Percentiles rank a stretch among this genome's conserved stretches.
Evolutionary conservation across 2,797 vertebrate species (phyloP).

Genomic region (Crax fasciolata): DNA sequence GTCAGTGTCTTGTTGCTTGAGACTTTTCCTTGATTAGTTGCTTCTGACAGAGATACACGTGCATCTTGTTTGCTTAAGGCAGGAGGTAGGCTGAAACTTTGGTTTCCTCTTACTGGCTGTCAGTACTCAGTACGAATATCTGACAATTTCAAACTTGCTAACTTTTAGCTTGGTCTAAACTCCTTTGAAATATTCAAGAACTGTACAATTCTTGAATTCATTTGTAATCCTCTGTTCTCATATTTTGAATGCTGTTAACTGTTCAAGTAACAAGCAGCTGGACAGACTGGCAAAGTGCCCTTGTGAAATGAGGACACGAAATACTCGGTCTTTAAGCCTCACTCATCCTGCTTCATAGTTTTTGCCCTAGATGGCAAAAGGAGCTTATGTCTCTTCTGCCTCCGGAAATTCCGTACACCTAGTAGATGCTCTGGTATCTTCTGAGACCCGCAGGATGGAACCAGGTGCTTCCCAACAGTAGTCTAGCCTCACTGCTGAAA

Average conservation of each 20-base stretch:
- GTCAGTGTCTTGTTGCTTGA: constrained; percentile 11
- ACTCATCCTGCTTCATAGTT: not conserved
- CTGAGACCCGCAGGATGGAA: not conserved
- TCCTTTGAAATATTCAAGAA: constrained; percentile 43
- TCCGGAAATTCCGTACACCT: not conserved
- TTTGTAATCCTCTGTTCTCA: not conserved
- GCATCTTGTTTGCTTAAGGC: constrained; percentile 64
- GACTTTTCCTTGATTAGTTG: constrained; percentile 37
- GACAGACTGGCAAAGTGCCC: not conserved
- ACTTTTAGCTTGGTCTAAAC: not conserved
- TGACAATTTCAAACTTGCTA: constrained; percentile 23
- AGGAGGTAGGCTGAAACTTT: constrained; percentile 32
- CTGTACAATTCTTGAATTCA: not conserved
- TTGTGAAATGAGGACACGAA: not conserved
- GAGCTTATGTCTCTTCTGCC: not conserved
- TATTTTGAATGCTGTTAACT: not conserved
- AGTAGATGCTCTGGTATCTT: not conserved
- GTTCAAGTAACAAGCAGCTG: not conserved
- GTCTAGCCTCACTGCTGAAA: not conserved
- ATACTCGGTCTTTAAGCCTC: not conserved
- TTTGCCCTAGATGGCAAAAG: not conserved
- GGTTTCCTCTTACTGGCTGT: constrained; percentile 57
- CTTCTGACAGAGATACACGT: constrained; percentile 56
- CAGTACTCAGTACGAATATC: not conserved
- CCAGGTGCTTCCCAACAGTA: not conserved